A percentile compares a stretch with the other conserved stretches of the same genome.
phyloP scores from a whole-genome alignment of 2,888 invertebrate species.

The Blastobasis lacticolella region DNA sequence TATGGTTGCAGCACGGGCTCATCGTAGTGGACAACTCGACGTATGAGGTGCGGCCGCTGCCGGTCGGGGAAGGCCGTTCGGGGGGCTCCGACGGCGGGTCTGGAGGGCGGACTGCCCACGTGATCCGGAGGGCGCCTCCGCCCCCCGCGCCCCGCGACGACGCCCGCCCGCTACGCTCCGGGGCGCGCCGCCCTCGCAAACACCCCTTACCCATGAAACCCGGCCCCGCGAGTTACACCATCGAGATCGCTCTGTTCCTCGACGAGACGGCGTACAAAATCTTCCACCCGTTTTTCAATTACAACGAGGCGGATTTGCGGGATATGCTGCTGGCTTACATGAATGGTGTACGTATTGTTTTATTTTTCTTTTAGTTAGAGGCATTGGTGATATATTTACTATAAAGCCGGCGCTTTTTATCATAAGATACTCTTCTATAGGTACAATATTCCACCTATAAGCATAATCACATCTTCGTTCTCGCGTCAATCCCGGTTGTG shows the following conservation, averaged over 20 bases:
- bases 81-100: constrained; percentile 36
- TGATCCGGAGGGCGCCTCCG: constrained; percentile 72
- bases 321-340: constrained; percentile 87
- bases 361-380: neutral
- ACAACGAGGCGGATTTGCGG: constrained; percentile 77
- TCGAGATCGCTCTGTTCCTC: constrained; percentile 83
- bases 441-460: no score
- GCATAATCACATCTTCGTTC: no score
- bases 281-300: constrained; percentile 79
- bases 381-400: no score
- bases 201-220: constrained; percentile 25
- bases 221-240: constrained; percentile 63
- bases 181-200: constrained; percentile 39
- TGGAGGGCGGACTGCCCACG: constrained; percentile 65
- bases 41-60: constrained; percentile 80
- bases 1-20: constrained; percentile 76
- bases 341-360: constrained; percentile 75
- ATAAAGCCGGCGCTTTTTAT: no score
- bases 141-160: constrained; percentile 59
- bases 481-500: no score
- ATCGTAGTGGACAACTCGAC: constrained; percentile 79
- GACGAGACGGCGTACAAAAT: constrained; percentile 82
- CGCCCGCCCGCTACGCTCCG: constrained; percentile 42
- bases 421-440: no score
- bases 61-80: constrained; percentile 40